Conservation (phyloP, 1,140 invertebrate genomes). For the Pseudoatta argentina region DNA sequence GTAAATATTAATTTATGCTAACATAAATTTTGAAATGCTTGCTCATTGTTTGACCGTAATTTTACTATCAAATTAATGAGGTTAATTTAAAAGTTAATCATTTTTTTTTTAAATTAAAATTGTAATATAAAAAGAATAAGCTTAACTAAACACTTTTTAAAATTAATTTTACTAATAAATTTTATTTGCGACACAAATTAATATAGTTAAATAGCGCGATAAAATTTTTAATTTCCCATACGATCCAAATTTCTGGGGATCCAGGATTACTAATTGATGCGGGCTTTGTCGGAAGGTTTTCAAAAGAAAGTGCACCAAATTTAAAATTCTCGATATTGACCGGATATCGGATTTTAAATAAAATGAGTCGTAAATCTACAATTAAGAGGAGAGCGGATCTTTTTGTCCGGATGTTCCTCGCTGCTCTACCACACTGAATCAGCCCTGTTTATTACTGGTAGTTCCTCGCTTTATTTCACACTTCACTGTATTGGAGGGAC, state of each 20-base stretch:
- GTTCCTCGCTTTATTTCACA: slow-evolving; percentile 42
- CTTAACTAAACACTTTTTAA: neutral
- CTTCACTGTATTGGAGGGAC: slow-evolving; percentile 9
- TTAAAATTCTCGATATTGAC: slow-evolving; percentile 59
- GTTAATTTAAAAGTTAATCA: neutral
- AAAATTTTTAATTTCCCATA: slow-evolving; percentile 62
- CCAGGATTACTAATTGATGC: neutral
- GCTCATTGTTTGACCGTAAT: neutral
- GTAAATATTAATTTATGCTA: neutral
- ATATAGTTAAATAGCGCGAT: slow-evolving; percentile 6
- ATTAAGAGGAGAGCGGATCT: neutral
- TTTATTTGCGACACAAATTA: neutral
- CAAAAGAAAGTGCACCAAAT: slow-evolving; percentile 10
- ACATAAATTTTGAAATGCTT: neutral
- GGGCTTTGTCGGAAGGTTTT: neutral
- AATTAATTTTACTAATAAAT: slow-evolving; percentile 1
- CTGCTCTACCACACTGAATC: slow-evolving; percentile 21
- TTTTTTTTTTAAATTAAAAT: neutral
- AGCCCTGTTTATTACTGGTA: slow-evolving; percentile 65
- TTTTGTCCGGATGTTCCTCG: neutral
- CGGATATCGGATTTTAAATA: neutral
- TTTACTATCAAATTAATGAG: neutral
- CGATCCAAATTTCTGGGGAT: neutral
- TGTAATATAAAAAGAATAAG: neutral
- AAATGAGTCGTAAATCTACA: slow-evolving; percentile 65